Conservation (phyloP, 2,888 invertebrate species). For the Amphipyra tragopoginis region DNA sequence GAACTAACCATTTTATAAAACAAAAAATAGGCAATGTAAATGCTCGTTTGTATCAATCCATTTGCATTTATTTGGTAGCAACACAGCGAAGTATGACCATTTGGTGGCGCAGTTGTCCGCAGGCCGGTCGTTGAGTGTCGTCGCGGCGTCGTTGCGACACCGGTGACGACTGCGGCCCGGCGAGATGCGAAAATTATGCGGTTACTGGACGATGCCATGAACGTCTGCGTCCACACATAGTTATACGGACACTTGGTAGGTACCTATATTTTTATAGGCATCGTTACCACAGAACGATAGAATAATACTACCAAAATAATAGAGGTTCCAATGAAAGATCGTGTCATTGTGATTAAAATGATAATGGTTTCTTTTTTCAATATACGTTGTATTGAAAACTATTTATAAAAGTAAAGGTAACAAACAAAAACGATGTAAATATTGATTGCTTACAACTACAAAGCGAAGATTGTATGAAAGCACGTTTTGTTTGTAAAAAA, state of each 20-base stretch:
- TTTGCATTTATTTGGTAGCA: constrained; percentile 48
- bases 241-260: constrained; percentile 15
- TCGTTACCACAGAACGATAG: constrained; percentile 16
- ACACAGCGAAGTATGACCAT: constrained; percentile 32
- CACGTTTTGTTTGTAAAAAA: constrained; percentile 30
- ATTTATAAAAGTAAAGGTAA: not conserved
- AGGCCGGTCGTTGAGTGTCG: constrained; percentile 46
- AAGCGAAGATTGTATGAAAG: constrained; percentile 18
- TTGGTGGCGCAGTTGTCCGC: constrained; percentile 47
- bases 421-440: constrained; percentile 16
- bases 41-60: constrained; percentile 35
- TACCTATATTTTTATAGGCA: constrained; percentile 31
- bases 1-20: constrained; percentile 1
- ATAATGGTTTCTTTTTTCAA: constrained; percentile 4
- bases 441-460: constrained; percentile 20
- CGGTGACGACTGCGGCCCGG: constrained; percentile 21
- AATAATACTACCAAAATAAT: constrained; percentile 20
- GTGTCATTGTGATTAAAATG: constrained; percentile 1
- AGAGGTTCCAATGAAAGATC: not conserved
- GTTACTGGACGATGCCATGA: constrained; percentile 66
- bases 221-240: constrained; percentile 56
- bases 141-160: constrained; percentile 37
- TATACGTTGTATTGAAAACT: not conserved
- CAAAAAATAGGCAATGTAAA: constrained; percentile 17
- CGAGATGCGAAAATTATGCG: constrained; percentile 78